A percentile compares a stretch with the other conserved stretches of the same genome.
phyloP scores from a whole-genome alignment of 1,140 invertebrate species.

The Drosophila lini region DNA sequence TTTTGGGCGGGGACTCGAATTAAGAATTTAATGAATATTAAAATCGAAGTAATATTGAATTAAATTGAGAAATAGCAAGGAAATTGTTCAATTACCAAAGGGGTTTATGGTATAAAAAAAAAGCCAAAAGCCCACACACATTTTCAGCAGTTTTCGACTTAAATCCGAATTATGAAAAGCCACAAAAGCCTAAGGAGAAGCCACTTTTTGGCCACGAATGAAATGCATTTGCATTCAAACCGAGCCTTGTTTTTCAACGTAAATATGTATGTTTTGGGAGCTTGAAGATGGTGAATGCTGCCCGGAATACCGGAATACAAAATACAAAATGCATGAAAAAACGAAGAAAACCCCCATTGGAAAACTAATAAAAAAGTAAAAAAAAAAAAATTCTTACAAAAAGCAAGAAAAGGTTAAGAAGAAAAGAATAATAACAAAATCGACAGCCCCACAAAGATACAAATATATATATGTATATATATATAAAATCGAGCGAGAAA shows the following conservation, averaged over 20 bases:
- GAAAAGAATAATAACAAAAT: conserved; percentile 29
- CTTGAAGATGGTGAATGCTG: conserved; percentile 2
- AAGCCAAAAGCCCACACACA: not conserved
- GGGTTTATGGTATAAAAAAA: not conserved
- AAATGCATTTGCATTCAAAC: conserved; percentile 16
- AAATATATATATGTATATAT: conserved; percentile 13
- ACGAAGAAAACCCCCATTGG: conserved; percentile 50
- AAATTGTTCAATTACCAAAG: not conserved
- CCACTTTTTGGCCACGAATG: conserved; percentile 10
- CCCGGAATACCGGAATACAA: conserved; percentile 1
- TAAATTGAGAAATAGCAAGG: not conserved
- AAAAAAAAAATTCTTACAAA: conserved; percentile 24
- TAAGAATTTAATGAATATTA: conserved; percentile 10
- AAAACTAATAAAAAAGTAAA: conserved; percentile 69
- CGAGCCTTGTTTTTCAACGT: not conserved
- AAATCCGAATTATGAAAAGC: conserved; percentile 10
- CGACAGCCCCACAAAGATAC: conserved; percentile 27
- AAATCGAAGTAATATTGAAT: conserved; percentile 15
- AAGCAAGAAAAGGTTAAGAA: conserved; percentile 22
- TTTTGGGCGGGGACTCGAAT: not conserved
- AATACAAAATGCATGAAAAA: conserved; percentile 32
- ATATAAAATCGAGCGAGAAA: conserved; percentile 3
- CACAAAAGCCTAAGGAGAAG: conserved; percentile 3
- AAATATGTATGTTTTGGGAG: conserved; percentile 11
- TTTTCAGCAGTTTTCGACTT: not conserved